Conservation (phyloP, 2,797 vertebrate genomes). For the Furcifer pardalis region DNA sequence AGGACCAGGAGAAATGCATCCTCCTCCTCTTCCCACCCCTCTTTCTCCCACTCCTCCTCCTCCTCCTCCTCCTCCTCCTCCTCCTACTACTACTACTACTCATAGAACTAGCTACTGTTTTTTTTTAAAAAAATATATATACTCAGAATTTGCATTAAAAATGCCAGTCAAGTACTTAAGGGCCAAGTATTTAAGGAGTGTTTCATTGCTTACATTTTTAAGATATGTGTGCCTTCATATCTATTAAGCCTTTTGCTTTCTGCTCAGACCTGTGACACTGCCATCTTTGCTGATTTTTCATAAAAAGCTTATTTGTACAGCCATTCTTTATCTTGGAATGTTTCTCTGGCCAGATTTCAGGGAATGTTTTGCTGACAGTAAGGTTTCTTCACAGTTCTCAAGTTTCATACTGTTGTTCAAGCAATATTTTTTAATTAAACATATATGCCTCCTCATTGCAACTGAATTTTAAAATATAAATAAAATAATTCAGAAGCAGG, state of each 20-base stretch:
- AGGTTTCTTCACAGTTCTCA: background rate
- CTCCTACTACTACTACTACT: no score
- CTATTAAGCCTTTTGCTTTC: constrained; percentile 1
- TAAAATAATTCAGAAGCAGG: background rate
- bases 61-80: no score
- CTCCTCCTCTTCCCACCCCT: no score
- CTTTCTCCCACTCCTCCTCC: no score
- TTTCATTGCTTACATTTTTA: background rate
- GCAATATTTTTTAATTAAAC: background rate
- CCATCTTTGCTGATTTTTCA: background rate
- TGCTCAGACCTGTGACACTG: background rate
- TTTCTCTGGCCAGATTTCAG: background rate
- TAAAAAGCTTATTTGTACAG: background rate
- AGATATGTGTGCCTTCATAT: background rate
- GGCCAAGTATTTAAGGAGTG: background rate
- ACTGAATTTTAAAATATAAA: background rate
- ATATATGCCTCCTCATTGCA: background rate
- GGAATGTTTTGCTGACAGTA: background rate
- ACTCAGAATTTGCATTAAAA: background rate
- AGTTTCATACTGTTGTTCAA: background rate
- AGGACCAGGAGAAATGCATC: no score
- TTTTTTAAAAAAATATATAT: background rate
- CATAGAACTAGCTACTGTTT: no score
- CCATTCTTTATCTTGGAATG: background rate
- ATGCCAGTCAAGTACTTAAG: background rate